Evolutionary conservation across 2,797 vertebrate species (phyloP).

Genomic region (Paramormyrops hopkinsi): DNA sequence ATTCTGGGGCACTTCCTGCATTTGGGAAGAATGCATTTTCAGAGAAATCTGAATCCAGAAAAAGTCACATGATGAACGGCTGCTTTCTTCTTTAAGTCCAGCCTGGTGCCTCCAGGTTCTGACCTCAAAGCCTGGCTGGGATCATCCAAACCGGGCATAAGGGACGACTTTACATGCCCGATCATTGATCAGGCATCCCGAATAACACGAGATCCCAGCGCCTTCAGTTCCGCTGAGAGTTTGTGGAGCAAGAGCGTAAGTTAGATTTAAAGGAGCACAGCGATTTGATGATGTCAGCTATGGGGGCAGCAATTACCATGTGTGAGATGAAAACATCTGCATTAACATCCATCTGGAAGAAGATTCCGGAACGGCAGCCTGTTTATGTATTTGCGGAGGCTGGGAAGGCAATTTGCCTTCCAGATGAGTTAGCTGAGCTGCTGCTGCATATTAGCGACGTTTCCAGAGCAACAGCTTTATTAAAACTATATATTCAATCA

Average conservation of each 20-base stretch:
- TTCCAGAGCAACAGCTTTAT: background rate
- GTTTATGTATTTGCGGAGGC: constrained; percentile 54
- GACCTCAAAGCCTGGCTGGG: background rate
- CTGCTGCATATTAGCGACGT: constrained; percentile 32
- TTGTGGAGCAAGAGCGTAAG: constrained; percentile 22
- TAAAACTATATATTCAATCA: constrained; percentile 1
- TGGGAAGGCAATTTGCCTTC: constrained; percentile 47
- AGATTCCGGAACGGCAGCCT: constrained; percentile 30
- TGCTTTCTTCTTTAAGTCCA: background rate
- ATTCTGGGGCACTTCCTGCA: background rate
- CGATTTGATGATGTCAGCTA: constrained; percentile 48
- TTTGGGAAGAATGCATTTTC: background rate
- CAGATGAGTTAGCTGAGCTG: constrained; percentile 33
- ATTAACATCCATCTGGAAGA: constrained; percentile 67
- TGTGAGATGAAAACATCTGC: constrained; percentile 59
- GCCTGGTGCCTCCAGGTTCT: background rate
- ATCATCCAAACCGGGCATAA: background rate
- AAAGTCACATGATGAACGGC: background rate
- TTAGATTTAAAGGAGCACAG: background rate
- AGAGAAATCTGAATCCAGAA: background rate
- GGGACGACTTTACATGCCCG: background rate
- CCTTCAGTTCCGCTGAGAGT: constrained; percentile 29
- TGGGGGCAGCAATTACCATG: constrained; percentile 58
- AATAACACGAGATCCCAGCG: background rate
- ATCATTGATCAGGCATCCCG: background rate